Base-by-base conservation (phyloP, 1,140 invertebrate species). In the Ridgeia piscesae region DNA sequence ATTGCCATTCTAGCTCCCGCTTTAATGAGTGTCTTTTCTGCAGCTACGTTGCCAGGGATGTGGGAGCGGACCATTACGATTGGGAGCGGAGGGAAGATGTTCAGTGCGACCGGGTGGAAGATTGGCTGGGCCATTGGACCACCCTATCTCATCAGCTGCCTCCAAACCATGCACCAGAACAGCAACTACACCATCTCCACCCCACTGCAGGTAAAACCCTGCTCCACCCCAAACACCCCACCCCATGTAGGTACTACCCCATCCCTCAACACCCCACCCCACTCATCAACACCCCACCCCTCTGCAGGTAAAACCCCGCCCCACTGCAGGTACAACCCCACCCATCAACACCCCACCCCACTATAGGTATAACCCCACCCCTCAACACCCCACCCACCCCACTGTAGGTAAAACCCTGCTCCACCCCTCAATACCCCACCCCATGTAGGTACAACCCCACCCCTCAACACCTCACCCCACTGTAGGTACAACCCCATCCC, bases 11-110 rank as follows among this genome's bases (percentile, higher is more conserved):
- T n/a, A n/a, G n/a, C n/a, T n/a, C n/a, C n/a, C n/a, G n/a, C n/a
- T n/a, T n/a, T n/a, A n/a, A n/a, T 6, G 89, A 34, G 14, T 34
- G 33, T 35, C 35, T 90, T 77, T 33, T 34, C 8, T 90, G 6
- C 92, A 96, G 98, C 98, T n/a, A 98, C 98, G 0, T 95, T 99
- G 17, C 98, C 99, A 31, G 98, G 97, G 8, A 99, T 99, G 99
- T 99, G 98, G 97, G 98, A 99, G 93, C 97, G 99, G 92, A 99
- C 99, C 0, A 97, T 99, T 34, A 99, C 99, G 0, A 97, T 99
- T 94, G 99, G 99, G 0, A 99, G 98, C 91, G 99, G 99, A 0
- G 99, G 99, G 0, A 99, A 99, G 97, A 99, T 98, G 0, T 99
- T 99, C 96, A 99, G 98, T 94, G 98, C 99, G 6, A 99, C 99